A percentile compares a stretch with the other conserved stretches of the same genome.
phyloP scores from a whole-genome alignment of 2,113 vertebrate species.

The Gallinago undulata region DNA sequence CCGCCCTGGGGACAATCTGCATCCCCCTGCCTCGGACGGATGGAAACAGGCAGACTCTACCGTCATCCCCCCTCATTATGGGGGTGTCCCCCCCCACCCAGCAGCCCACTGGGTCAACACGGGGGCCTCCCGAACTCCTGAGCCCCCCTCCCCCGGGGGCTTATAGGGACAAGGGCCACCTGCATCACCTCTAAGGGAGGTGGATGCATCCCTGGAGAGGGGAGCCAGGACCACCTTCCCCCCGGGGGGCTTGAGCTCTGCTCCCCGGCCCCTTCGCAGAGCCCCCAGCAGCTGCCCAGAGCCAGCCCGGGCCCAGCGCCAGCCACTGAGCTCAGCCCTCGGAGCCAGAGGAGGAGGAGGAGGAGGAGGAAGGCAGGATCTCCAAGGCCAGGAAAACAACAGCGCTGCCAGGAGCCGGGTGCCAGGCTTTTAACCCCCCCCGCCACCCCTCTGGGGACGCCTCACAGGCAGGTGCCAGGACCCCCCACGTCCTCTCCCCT shows the following conservation, averaged over 20 bases:
- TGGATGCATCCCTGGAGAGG: rapidly evolving
- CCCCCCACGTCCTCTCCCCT: rapidly evolving
- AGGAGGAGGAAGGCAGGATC: slow-evolving; percentile 7
- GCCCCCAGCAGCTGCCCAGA: not conserved
- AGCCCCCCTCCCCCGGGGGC: not conserved
- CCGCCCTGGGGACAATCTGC: not conserved
- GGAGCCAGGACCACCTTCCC: not conserved
- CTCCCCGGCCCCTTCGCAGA: not conserved
- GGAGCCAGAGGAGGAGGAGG: not conserved
- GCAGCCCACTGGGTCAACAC: not conserved
- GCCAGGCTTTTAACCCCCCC: not conserved
- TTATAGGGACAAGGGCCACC: not conserved
- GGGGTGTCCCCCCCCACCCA: not conserved
- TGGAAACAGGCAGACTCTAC: not conserved
- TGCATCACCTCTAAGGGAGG: rapidly evolving
- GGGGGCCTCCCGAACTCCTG: not conserved
- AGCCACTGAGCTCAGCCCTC: not conserved
- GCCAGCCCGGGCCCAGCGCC: not conserved
- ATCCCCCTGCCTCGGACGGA: not conserved
- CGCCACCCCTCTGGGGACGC: not conserved
- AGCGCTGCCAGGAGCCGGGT: not conserved
- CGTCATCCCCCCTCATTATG: rapidly evolving
- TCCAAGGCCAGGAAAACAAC: slow-evolving; percentile 52
- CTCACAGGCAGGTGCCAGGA: not conserved
- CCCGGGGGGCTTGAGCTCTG: not conserved